These are phyloP conservation scores for Sphyrna mokarran DNA, from an alignment of 2,113 vertebrate species.

Conservation along the genomic window DNA sequence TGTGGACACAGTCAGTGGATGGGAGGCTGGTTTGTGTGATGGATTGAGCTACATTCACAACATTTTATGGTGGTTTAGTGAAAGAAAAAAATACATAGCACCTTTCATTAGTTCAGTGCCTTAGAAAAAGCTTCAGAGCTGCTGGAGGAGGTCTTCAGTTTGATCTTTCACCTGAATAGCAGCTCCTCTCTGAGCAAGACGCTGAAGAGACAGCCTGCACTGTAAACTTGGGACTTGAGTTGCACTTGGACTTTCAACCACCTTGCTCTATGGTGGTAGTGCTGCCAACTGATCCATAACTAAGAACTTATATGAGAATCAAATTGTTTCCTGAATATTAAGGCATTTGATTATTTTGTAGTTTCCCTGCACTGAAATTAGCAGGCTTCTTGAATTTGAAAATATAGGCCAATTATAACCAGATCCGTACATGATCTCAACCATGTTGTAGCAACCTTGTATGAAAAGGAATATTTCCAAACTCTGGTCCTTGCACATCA, in stretches of 20 bases:
- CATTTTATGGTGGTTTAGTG: not conserved
- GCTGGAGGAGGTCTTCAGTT: not conserved
- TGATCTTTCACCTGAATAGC: not conserved
- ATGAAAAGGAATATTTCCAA: not conserved
- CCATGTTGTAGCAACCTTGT: not conserved
- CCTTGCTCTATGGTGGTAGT: not conserved
- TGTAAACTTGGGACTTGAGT: not conserved
- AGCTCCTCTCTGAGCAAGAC: not conserved
- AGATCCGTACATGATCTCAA: not conserved
- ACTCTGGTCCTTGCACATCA: not conserved
- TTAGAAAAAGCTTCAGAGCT: not conserved
- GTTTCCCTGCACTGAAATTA: too few species aligned
- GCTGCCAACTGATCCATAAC: not conserved
- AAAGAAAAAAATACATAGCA: not conserved
- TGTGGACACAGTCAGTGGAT: too few species aligned
- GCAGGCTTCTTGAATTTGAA: too few species aligned
- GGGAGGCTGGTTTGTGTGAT: too few species aligned
- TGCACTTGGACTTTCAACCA: not conserved
- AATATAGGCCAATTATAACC: not conserved
- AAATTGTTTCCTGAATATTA: too few species aligned
- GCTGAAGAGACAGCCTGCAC: not conserved
- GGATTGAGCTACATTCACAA: too few species aligned
- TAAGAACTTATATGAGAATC: too few species aligned
- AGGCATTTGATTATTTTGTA: too few species aligned
- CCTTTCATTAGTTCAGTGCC: not conserved